Evolutionary conservation across 2,797 vertebrate species (phyloP).

Genomic region (Ceyx erithaca): DNA sequence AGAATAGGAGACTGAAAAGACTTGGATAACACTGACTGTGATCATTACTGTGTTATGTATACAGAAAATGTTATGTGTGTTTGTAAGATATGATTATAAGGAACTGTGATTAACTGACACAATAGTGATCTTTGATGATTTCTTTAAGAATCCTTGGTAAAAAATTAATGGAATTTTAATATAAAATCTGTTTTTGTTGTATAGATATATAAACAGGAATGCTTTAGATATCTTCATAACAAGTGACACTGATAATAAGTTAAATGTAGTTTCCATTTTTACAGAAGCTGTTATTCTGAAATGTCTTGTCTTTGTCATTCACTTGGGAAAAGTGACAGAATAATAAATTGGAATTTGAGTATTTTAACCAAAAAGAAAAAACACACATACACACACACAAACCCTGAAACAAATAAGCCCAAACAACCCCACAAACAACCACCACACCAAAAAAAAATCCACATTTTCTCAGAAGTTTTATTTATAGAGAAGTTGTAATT

Average conservation of each 20-base stretch:
- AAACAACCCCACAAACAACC: no score
- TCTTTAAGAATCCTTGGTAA: not conserved
- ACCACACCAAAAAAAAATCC: no score
- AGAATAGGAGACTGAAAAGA: not conserved
- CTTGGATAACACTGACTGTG: not conserved
- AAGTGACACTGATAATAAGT: not conserved
- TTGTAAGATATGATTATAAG: not conserved
- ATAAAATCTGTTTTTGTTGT: not conserved
- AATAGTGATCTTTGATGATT: not conserved
- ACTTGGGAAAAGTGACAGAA: not conserved
- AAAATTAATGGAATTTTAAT: not conserved
- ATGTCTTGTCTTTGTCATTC: not conserved
- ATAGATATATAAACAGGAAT: not conserved
- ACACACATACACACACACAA: no score
- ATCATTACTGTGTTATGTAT: not conserved
- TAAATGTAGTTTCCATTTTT: not conserved
- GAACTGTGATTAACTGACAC: not conserved
- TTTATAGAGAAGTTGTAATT: not conserved
- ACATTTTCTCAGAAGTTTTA: not conserved
- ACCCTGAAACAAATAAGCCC: no score
- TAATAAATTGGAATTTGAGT: not conserved
- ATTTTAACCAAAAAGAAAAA: not conserved
- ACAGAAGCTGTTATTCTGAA: not conserved
- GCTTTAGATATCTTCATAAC: not conserved
- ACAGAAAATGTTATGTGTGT: not conserved